Evolutionary conservation across 1,140 invertebrate genomes (phyloP).

Genomic region (Galleria mellonella): DNA sequence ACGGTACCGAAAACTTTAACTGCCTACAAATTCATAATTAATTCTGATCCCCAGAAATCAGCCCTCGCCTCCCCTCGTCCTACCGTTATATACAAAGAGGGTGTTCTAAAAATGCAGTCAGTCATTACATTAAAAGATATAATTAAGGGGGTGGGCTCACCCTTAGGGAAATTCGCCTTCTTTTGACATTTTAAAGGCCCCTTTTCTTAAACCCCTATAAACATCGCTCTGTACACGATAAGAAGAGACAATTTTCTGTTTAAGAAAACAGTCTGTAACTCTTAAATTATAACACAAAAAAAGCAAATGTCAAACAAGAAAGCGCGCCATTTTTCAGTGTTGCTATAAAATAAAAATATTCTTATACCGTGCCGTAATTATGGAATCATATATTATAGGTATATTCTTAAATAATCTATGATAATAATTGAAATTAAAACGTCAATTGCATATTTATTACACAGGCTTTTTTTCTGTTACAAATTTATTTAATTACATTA

Average conservation of each 20-base stretch:
- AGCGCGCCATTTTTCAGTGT: too few relatives aligned
- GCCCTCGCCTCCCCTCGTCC: too few relatives aligned
- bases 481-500: too few relatives aligned
- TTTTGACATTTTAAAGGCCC: constrained; percentile 69
- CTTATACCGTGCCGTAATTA: neutral
- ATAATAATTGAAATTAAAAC: neutral
- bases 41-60: constrained; percentile 26
- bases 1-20: constrained; percentile 1
- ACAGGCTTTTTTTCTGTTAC: too few relatives aligned
- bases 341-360: neutral
- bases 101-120: constrained; percentile 65
- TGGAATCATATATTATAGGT: neutral
- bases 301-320: neutral
- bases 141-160: constrained; percentile 59
- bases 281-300: neutral
- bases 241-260: too few relatives aligned
- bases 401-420: neutral
- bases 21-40: constrained; percentile 27
- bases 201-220: constrained; percentile 42
- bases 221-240: too few relatives aligned
- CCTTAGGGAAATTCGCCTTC: constrained; percentile 61
- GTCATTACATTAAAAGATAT: constrained; percentile 70
- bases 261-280: neutral
- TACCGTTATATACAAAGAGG: constrained; percentile 27
- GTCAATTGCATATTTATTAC: too few relatives aligned